Conservation (phyloP, 2,797 vertebrate genomes). For the Anguilla pacifica region DNA sequence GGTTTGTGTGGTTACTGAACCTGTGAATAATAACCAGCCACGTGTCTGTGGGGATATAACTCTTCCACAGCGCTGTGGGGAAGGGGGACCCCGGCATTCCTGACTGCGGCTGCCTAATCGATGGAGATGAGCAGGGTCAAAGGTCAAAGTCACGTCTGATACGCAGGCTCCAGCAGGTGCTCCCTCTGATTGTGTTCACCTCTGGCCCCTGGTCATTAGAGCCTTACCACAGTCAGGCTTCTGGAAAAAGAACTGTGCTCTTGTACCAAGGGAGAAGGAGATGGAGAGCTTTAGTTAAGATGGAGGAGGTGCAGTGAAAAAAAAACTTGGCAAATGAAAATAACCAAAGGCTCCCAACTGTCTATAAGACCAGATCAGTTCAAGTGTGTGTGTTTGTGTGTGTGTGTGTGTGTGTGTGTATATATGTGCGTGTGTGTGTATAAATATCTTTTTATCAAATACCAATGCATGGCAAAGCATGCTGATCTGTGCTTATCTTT, state of each 20-base stretch:
- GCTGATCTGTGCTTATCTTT: neutral
- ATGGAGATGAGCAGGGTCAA: neutral
- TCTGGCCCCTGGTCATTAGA: neutral
- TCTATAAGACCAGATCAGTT: neutral
- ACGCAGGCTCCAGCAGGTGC: neutral
- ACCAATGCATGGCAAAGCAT: neutral
- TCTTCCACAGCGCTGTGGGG: neutral
- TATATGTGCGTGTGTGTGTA: neutral
- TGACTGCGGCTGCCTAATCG: slow-evolving; percentile 14
- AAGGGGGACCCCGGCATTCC: neutral
- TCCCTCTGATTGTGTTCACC: slow-evolving; percentile 13
- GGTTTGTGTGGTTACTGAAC: slow-evolving; percentile 16
- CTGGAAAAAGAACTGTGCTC: neutral
- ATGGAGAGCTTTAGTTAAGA: neutral
- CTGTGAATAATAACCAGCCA: slow-evolving; percentile 27
- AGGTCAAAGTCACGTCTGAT: slow-evolving; percentile 9
- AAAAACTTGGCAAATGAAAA: neutral
- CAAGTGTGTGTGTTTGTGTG: neutral
- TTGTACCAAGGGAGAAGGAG: neutral
- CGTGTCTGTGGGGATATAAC: neutral
- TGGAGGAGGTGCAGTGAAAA: neutral
- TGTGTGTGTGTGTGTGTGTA: too few relatives aligned
- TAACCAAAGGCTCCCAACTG: neutral
- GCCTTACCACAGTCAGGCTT: neutral
- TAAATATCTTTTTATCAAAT: too few relatives aligned